A percentile compares a stretch with the other conserved stretches of the same genome.
Evolutionary conservation across 1,140 invertebrate species (phyloP).

Genomic region (Euglossa dilemma): DNA sequence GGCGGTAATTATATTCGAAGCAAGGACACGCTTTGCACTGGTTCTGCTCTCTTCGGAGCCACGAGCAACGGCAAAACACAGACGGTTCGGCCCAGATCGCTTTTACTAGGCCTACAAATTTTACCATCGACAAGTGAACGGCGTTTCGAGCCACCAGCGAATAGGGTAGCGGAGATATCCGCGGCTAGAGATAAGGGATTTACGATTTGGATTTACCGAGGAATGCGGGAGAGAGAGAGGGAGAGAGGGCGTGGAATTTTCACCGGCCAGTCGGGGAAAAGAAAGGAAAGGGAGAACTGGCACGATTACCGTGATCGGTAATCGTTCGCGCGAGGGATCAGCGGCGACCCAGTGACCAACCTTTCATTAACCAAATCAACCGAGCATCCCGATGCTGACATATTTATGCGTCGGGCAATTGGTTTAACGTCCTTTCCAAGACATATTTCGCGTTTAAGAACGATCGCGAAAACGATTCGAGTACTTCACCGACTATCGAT

Average conservation of each 20-base stretch:
- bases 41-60: background rate
- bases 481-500: no score
- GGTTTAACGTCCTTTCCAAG: background rate
- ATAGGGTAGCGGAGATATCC: no score
- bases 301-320: constrained; percentile 2
- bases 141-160: background rate
- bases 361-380: background rate
- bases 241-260: constrained; percentile 16
- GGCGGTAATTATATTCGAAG: background rate
- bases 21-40: background rate
- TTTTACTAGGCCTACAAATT: no score
- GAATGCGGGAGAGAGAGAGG: background rate
- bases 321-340: background rate
- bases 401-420: background rate
- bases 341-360: background rate
- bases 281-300: background rate
- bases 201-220: background rate
- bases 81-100: background rate
- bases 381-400: background rate
- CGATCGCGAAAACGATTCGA: no score
- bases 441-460: no score
- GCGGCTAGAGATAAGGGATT: background rate
- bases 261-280: constrained; percentile 8
- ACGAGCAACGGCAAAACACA: background rate
- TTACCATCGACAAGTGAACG: background rate